These are phyloP conservation scores for Drosophila mettleri DNA, from an alignment of 2,888 invertebrate species.

Conservation along the genomic window DNA sequence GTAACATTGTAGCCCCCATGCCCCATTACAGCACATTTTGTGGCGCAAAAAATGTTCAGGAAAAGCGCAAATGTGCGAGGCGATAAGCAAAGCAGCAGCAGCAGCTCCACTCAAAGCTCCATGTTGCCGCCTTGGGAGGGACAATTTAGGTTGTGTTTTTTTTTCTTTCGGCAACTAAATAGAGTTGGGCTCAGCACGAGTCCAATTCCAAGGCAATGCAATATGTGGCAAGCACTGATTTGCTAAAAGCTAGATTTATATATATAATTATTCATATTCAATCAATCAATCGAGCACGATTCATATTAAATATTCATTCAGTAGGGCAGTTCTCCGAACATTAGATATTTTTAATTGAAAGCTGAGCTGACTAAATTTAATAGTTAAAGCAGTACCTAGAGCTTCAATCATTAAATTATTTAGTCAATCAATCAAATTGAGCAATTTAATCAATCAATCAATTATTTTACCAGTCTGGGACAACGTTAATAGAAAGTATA, in stretches of 20 bases:
- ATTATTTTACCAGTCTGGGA: no score
- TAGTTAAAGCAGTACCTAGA: no score
- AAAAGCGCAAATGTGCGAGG: constrained; percentile 76
- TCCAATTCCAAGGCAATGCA: constrained; percentile 5
- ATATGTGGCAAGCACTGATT: not conserved
- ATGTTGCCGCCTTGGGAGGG: constrained; percentile 12
- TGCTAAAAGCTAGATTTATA: not conserved
- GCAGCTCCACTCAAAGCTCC: constrained; percentile 22
- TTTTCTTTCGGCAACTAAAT: constrained; percentile 6
- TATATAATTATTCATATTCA: not conserved
- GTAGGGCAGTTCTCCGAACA: no score
- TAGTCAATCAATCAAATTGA: not conserved
- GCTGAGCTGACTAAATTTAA: no score
- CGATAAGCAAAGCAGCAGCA: constrained; percentile 73
- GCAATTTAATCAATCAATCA: not conserved
- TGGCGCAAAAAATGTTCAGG: constrained; percentile 48
- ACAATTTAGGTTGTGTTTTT: constrained; percentile 30
- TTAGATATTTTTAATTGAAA: no score
- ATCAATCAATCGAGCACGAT: not conserved
- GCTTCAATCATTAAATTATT: no score
- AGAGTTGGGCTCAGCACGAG: constrained; percentile 12
- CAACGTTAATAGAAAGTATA: no score
- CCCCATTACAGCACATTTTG: constrained; percentile 70
- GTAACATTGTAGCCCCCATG: constrained; percentile 34
- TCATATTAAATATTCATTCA: no score